Evolutionary conservation across 2,888 invertebrate species (phyloP).

Genomic region (Papilio gigon): DNA sequence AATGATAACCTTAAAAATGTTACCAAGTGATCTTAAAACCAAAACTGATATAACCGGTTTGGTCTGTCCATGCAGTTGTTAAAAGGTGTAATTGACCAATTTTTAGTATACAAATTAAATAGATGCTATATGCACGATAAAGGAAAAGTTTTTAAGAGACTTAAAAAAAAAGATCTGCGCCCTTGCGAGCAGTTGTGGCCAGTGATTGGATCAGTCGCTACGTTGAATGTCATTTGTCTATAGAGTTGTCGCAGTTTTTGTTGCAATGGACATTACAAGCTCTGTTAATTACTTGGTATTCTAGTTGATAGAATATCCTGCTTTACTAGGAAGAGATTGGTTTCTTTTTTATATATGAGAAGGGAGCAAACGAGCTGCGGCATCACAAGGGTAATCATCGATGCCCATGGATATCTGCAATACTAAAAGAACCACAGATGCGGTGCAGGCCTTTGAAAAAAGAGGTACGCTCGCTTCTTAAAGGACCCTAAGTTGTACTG

Average conservation of each 20-base stretch:
- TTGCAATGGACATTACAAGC: conserved; percentile 49
- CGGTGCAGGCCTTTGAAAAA: no score
- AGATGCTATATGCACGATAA: conserved; percentile 40
- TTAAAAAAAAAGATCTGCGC: conserved; percentile 51
- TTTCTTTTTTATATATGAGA: no score
- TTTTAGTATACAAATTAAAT: conserved; percentile 8
- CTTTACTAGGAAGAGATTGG: no score
- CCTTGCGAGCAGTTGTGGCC: conserved; percentile 55
- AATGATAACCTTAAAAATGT: not conserved
- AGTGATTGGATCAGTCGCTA: conserved; percentile 49
- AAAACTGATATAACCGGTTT: conserved; percentile 16
- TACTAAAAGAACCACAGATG: no score
- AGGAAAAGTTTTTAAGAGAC: conserved; percentile 46
- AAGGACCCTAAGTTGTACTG: no score
- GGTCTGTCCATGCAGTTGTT: no score
- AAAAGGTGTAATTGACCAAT: conserved; percentile 1
- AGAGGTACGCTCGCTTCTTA: no score
- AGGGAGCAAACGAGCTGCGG: no score
- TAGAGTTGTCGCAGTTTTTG: conserved; percentile 55
- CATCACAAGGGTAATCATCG: no score
- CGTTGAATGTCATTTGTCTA: conserved; percentile 61
- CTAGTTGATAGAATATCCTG: not conserved
- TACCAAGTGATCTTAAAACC: conserved; percentile 5
- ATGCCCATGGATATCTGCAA: no score
- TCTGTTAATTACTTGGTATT: conserved; percentile 36